These are phyloP conservation scores for Rhinichthys klamathensis DNA, from an alignment of 2,113 vertebrate species.

Conservation along the genomic window DNA sequence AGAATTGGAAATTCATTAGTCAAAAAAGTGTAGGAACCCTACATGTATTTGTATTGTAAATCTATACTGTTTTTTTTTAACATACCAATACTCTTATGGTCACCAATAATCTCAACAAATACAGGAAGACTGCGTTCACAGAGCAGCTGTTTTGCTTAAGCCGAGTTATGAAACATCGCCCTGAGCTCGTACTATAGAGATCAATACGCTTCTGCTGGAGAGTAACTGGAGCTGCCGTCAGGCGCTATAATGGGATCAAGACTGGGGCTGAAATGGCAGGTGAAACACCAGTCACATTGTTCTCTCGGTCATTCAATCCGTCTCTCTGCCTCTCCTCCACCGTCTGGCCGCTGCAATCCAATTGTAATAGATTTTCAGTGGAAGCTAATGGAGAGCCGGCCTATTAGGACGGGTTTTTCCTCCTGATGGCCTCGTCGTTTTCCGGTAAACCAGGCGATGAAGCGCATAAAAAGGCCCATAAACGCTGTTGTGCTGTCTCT, in stretches of 20 bases:
- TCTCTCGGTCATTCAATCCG: conserved; percentile 53
- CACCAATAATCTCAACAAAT: background rate
- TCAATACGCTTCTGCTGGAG: conserved; percentile 63
- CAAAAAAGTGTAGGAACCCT: too few species aligned
- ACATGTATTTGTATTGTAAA: background rate
- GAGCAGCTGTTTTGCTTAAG: background rate
- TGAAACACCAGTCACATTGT: conserved; percentile 54
- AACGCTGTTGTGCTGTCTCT: conserved; percentile 13
- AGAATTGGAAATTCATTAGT: background rate
- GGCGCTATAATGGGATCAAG: conserved; percentile 65
- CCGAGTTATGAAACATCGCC: conserved; percentile 51
- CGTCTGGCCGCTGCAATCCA: conserved; percentile 35
- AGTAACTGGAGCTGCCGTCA: conserved; percentile 65
- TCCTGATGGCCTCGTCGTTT: conserved; percentile 1
- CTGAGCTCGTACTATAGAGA: conserved; percentile 63
- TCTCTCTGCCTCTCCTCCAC: conserved; percentile 16
- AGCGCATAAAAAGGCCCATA: background rate
- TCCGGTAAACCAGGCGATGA: conserved; percentile 28
- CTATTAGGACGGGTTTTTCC: conserved; percentile 20
- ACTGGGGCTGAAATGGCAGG: conserved; percentile 61
- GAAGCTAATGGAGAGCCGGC: conserved; percentile 49
- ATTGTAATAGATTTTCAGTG: conserved; percentile 50
- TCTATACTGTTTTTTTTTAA: background rate
- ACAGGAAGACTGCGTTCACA: background rate
- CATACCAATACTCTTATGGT: background rate